phyloP scores from a whole-genome alignment of 2,113 vertebrate genomes.

The Gorsachius goisagi region DNA sequence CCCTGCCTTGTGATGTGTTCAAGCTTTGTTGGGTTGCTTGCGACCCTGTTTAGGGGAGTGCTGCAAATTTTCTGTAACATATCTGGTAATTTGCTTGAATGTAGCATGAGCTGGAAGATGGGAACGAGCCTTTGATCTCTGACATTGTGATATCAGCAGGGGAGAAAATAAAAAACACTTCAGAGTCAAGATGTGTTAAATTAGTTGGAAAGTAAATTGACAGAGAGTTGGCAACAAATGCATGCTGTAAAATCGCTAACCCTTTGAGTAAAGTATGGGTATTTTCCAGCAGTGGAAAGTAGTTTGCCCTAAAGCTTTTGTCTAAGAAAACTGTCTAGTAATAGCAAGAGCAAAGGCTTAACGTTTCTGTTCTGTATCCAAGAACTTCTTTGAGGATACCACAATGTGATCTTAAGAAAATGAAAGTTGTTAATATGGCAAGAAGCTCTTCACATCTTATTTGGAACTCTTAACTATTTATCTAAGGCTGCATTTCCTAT shows the following conservation, averaged over 20 bases:
- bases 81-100: constrained; percentile 23
- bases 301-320: constrained; percentile 16
- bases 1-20: neutral
- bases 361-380: neutral
- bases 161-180: constrained; percentile 30
- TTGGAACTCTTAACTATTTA: neutral
- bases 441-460: neutral
- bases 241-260: neutral
- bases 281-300: neutral
- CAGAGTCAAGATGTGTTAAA: constrained; percentile 15
- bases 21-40: neutral
- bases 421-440: neutral
- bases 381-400: neutral
- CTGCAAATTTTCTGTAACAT: constrained; percentile 20
- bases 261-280: neutral
- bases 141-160: neutral
- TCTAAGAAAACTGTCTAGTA: neutral
- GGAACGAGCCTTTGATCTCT: neutral
- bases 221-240: constrained; percentile 18
- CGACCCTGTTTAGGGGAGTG: neutral
- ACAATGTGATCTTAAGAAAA: neutral
- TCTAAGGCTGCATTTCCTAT: neutral
- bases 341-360: neutral
- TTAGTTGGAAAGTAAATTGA: constrained; percentile 42
- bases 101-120: neutral